phyloP scores from a whole-genome alignment of 1,140 invertebrate genomes.

The Drosophila ohnishii region DNA sequence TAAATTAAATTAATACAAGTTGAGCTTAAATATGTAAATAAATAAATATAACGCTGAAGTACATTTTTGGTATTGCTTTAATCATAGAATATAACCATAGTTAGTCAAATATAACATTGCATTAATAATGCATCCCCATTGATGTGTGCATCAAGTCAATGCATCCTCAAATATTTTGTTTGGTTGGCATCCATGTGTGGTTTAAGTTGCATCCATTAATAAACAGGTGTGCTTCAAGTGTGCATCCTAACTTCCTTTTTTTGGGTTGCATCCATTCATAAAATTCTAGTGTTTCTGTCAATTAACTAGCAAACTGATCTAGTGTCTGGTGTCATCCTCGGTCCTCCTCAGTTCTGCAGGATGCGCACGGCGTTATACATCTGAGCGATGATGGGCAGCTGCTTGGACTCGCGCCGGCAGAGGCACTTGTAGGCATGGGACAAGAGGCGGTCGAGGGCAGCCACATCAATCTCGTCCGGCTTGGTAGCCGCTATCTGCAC shows the following conservation, averaged over 20 bases:
- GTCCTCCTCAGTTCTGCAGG: constrained; percentile 51
- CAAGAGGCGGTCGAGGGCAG: constrained; percentile 60
- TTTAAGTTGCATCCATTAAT: constrained; percentile 1
- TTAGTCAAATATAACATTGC: constrained; percentile 8
- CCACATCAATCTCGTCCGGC: constrained; percentile 69
- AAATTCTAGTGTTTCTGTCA: background rate
- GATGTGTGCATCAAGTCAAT: background rate
- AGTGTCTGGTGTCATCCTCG: constrained; percentile 32
- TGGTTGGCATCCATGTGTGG: background rate
- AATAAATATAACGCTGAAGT: background rate
- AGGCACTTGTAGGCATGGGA: constrained; percentile 65
- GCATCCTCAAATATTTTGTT: background rate
- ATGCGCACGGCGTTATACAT: constrained; percentile 79
- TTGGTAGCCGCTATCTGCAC: constrained; percentile 66
- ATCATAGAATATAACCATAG: background rate
- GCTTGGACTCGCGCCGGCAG: constrained; percentile 54
- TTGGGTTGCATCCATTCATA: background rate
- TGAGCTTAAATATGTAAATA: too few relatives aligned
- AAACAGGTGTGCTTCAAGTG: background rate
- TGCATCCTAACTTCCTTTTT: background rate
- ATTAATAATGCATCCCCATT: background rate
- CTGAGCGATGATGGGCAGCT: constrained; percentile 68
- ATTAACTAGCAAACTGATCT: background rate
- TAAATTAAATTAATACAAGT: too few relatives aligned
- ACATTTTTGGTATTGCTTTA: background rate